These are phyloP conservation scores for Trochalopteron elliotii DNA, from an alignment of 2,113 vertebrate genomes.

Conservation along the genomic window DNA sequence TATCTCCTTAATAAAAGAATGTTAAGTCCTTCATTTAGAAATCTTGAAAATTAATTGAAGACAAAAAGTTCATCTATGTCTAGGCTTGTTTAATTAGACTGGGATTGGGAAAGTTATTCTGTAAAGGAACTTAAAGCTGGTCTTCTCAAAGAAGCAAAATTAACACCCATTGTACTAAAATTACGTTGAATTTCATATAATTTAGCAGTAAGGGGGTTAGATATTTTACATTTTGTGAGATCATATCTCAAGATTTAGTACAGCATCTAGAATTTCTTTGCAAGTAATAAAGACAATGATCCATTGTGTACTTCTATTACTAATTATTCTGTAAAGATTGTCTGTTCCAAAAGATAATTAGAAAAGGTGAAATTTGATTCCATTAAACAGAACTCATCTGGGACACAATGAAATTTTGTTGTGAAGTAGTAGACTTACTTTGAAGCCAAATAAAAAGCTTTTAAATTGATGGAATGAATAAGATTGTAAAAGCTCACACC, in stretches of 20 bases:
- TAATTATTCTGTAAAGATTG: slow-evolving; percentile 84
- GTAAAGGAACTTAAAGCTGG: slow-evolving; percentile 64
- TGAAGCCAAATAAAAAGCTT: slow-evolving; percentile 74
- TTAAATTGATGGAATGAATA: slow-evolving; percentile 51
- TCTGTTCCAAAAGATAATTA: slow-evolving; percentile 81
- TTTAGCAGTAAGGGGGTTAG: slow-evolving; percentile 55
- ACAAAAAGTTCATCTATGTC: slow-evolving; percentile 28
- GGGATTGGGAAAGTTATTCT: slow-evolving; percentile 38
- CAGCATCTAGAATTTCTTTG: slow-evolving; percentile 78
- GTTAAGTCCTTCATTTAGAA: slow-evolving; percentile 39
- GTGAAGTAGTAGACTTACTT: slow-evolving; percentile 71
- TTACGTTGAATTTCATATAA: slow-evolving; percentile 63
- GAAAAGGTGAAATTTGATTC: slow-evolving; percentile 84
- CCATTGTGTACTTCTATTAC: slow-evolving; percentile 83
- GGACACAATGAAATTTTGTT: slow-evolving; percentile 79
- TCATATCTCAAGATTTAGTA: slow-evolving; percentile 72
- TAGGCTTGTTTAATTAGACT: slow-evolving; percentile 63
- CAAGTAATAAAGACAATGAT: slow-evolving; percentile 77
- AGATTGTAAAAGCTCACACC: slow-evolving; percentile 65
- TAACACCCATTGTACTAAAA: slow-evolving; percentile 57
- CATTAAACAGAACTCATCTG: slow-evolving; percentile 77
- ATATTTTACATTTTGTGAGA: slow-evolving; percentile 73
- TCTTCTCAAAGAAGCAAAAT: slow-evolving; percentile 63
- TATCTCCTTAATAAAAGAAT: slow-evolving; percentile 34
- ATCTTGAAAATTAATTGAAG: slow-evolving; percentile 65